Evolutionary conservation across 30 jellyfish, hydroid and myxozoan species (phyloP).

Genomic region (Pseudorhiza aurosa): DNA sequence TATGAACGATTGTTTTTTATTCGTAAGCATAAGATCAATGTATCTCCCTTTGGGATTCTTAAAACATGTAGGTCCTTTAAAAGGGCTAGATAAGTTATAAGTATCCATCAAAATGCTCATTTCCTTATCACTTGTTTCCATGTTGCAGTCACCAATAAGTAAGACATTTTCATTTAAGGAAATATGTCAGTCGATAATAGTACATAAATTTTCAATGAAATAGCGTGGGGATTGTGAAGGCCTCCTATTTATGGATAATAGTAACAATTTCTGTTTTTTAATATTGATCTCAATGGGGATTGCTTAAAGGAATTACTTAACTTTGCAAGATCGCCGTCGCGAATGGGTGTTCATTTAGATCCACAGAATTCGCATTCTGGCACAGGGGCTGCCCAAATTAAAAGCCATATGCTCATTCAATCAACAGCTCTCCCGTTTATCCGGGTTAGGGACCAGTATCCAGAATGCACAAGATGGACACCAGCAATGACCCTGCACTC

Average conservation of each 20-base stretch:
- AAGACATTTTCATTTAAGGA: not conserved
- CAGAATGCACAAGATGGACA: too few species aligned
- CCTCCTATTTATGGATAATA: too few species aligned
- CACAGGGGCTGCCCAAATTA: too few species aligned
- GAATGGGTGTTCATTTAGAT: too few species aligned
- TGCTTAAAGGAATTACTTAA: too few species aligned
- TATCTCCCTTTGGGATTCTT: slow-evolving; percentile 1
- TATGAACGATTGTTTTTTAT: slow-evolving; percentile 30
- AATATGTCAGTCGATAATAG: not conserved
- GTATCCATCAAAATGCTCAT: not conserved
- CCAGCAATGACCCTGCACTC: too few species aligned
- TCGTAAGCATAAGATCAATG: slow-evolving; percentile 33
- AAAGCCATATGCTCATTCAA: too few species aligned
- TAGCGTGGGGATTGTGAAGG: not conserved
- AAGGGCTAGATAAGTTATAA: not conserved
- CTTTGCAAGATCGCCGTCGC: too few species aligned
- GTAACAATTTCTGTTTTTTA: not conserved
- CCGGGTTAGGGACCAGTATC: too few species aligned
- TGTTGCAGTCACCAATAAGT: not conserved
- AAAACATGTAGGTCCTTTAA: slow-evolving; percentile 25
- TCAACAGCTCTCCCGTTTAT: too few species aligned
- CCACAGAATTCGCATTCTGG: too few species aligned
- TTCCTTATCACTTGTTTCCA: not conserved
- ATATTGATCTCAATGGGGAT: not conserved
- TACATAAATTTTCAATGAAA: not conserved